A percentile compares a stretch with the other conserved stretches of the same genome.
Conservation (phyloP, 2,797 vertebrate species). For the Zalophus californianus region DNA sequence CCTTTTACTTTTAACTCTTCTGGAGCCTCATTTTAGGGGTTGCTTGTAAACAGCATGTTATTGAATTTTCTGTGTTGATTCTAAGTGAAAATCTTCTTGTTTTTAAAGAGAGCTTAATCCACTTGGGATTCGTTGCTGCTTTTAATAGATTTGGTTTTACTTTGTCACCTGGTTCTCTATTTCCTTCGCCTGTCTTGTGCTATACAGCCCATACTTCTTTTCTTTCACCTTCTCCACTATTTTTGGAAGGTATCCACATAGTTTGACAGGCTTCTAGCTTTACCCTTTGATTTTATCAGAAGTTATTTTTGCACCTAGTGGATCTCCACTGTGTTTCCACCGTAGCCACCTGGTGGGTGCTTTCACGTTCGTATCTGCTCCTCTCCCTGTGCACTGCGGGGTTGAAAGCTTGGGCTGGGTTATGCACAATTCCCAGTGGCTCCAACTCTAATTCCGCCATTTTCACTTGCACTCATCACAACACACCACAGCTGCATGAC, state of each 20-base stretch:
- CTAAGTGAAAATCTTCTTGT: slow-evolving; percentile 4
- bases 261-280: not conserved
- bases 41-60: not conserved
- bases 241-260: not conserved
- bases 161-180: not conserved
- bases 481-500: accelerated
- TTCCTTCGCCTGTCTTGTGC: not conserved
- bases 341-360: not conserved
- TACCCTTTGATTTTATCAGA: not conserved
- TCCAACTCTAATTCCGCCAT: not conserved
- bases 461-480: not conserved
- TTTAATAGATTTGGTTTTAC: not conserved
- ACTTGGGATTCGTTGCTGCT: not conserved
- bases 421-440: not conserved
- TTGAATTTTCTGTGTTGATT: slow-evolving; percentile 17
- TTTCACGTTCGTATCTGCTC: not conserved
- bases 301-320: not conserved
- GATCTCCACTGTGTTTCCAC: not conserved
- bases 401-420: too few species aligned
- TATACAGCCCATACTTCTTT: not conserved
- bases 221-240: not conserved
- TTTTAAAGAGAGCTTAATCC: not conserved
- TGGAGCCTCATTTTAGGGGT: not conserved
- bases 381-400: not conserved
- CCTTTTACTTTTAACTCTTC: not conserved